A percentile compares a stretch with the other conserved stretches of the same genome.
phyloP scores from a whole-genome alignment of 2,113 vertebrate genomes.

The Macrotus californicus region DNA sequence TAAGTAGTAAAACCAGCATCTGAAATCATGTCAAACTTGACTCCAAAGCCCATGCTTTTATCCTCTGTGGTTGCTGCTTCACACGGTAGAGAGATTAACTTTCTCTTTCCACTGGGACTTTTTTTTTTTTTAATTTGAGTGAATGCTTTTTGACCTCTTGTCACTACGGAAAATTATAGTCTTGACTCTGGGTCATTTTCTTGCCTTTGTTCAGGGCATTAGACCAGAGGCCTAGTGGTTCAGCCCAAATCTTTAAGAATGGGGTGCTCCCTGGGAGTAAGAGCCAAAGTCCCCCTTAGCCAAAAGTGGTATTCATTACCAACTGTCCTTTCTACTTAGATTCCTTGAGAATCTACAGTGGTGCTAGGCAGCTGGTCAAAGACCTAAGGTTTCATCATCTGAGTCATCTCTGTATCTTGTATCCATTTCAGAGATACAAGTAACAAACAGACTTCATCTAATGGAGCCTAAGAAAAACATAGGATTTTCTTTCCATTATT shows the following conservation, averaged over 20 bases:
- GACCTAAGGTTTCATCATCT: neutral
- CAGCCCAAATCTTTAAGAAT: neutral
- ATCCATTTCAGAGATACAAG: conserved; percentile 2
- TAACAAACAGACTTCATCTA: neutral
- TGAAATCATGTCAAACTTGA: conserved; percentile 8
- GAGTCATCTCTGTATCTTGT: neutral
- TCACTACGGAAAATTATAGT: neutral
- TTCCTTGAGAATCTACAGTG: neutral
- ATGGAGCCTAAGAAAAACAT: neutral
- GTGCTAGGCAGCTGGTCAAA: neutral
- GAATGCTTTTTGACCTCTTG: neutral
- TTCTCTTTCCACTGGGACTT: neutral
- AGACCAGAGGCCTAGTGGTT: neutral
- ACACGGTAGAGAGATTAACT: neutral
- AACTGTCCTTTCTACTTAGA: neutral
- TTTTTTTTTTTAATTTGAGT: conserved; percentile 26
- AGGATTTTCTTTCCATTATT: neutral
- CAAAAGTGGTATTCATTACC: neutral
- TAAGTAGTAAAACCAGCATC: neutral
- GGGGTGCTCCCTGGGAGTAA: neutral
- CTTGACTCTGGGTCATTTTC: neutral
- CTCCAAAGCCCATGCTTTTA: neutral
- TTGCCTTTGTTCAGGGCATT: neutral
- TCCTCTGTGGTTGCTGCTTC: neutral
- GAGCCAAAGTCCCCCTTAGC: neutral